Conservation (phyloP, 1,140 invertebrate genomes). For the Meloidogyne chitwoodi region DNA sequence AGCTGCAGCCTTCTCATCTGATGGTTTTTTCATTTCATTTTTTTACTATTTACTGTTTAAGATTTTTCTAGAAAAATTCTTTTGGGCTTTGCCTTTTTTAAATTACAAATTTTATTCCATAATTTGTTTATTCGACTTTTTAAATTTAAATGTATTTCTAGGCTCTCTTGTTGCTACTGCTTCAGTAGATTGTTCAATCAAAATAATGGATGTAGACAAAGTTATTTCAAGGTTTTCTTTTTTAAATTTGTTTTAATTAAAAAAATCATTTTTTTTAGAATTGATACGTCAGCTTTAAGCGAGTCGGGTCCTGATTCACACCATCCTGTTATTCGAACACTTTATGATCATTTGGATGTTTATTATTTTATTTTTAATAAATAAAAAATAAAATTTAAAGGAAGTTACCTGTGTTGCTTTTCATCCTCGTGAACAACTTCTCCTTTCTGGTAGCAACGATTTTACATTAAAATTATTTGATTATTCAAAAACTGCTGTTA, state of each 20-base stretch:
- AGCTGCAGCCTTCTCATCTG: constrained; percentile 85
- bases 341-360: constrained; percentile 91
- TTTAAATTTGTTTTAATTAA: neutral
- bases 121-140: neutral
- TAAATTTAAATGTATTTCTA: constrained; percentile 34
- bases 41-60: constrained; percentile 7
- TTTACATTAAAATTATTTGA: constrained; percentile 93
- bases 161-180: constrained; percentile 92
- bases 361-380: constrained; percentile 19
- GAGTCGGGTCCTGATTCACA: constrained; percentile 68
- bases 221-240: constrained; percentile 74
- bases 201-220: constrained; percentile 91
- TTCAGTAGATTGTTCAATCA: constrained; percentile 94
- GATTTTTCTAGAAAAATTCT: neutral
- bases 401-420: constrained; percentile 95
- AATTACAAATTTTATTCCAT: too few species aligned
- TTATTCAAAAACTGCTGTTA: constrained; percentile 93
- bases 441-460: constrained; percentile 87
- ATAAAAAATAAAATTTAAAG: constrained; percentile 47
- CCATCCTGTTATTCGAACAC: constrained; percentile 92
- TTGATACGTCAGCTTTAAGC: constrained; percentile 26
- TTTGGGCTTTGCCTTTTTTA: neutral
- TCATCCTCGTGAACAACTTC: constrained; percentile 79
- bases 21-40: constrained; percentile 65
- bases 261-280: constrained; percentile 69